Evolutionary conservation across 2,888 invertebrate species (phyloP), one percentile per base, ranked within the genome.

Genomic region (Orthonychiurus folsomi): DNA sequence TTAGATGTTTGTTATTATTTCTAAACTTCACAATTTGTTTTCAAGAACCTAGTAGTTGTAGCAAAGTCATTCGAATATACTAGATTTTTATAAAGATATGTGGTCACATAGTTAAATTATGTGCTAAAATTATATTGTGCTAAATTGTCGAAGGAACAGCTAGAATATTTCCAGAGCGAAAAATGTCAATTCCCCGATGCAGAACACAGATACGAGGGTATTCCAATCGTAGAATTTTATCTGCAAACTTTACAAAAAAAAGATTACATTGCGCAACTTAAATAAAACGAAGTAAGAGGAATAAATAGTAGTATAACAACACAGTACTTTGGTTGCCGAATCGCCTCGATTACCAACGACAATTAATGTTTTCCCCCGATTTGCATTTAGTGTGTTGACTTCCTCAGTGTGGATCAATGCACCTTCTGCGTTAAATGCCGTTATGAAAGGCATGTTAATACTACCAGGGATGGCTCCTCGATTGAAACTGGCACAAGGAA

Each of bases 391-490:
- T 15, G 84, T 77, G 15, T 82, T 59, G 3, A 80, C 78, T 63
- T 81, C 81, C 58, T 83, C 78, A 61, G 85, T 83, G 21, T 84
- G 81, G 1, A 84, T 78, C 15, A 89, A 85, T 2, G 88, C 79
- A 18, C 85, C 83, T 69, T 88, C 86, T 5, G 89, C 77, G 28
- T 75, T 75, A 71, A 87, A 85, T 0, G 92, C 86, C 21, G 87
- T 85, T 55, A 87, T 86, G 78, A 88, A 89, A 2, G 94, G 93
- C 74, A 95, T 86, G 78, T 93, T 94, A 59, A 93, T 83, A 76
- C 93, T 92, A 58, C 85, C 85, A 18, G 84, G 84, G 61, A 94
- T 83, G 66, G 87, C 85, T 61, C 88, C 88, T 72, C 89, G 84
- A 65, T 86, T 85, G 76, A 83, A 94, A 73, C 89, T 89, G 71